These are phyloP conservation scores for Erynnis tages DNA, from an alignment of 2,888 invertebrate genomes.

Conservation along the genomic window DNA sequence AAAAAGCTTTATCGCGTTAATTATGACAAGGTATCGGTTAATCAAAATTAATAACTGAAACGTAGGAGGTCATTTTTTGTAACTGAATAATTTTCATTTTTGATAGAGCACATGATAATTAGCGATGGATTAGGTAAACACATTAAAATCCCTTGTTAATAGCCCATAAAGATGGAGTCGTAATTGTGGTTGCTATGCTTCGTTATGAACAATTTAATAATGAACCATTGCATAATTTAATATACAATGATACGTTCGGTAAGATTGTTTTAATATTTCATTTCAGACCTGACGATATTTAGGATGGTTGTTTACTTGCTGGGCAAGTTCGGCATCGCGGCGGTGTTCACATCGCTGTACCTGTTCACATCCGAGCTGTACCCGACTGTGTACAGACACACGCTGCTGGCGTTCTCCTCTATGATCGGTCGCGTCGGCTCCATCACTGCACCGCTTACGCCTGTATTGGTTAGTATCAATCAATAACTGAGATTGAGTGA, in stretches of 20 bases:
- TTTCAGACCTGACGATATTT: conserved; percentile 49
- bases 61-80: background rate
- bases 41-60: background rate
- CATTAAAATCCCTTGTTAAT: too few relatives aligned
- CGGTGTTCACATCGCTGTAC: conserved; percentile 84
- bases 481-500: too few relatives aligned
- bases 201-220: background rate
- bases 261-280: background rate
- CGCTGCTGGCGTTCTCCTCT: conserved; percentile 84
- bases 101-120: background rate
- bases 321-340: conserved; percentile 85
- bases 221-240: background rate
- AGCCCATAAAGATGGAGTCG: too few relatives aligned
- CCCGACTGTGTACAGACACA: conserved; percentile 86
- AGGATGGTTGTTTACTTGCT: conserved; percentile 78
- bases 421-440: conserved; percentile 87
- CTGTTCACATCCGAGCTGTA: conserved; percentile 87
- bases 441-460: conserved; percentile 86
- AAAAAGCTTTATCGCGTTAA: background rate
- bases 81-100: background rate
- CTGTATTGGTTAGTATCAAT: conserved; percentile 80
- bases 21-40: background rate
- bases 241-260: background rate
- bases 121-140: background rate
- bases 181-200: too few relatives aligned